These are phyloP conservation scores for Eulemur macaco DNA, from an alignment of 2,113 vertebrate genomes.

Conservation along the genomic window DNA sequence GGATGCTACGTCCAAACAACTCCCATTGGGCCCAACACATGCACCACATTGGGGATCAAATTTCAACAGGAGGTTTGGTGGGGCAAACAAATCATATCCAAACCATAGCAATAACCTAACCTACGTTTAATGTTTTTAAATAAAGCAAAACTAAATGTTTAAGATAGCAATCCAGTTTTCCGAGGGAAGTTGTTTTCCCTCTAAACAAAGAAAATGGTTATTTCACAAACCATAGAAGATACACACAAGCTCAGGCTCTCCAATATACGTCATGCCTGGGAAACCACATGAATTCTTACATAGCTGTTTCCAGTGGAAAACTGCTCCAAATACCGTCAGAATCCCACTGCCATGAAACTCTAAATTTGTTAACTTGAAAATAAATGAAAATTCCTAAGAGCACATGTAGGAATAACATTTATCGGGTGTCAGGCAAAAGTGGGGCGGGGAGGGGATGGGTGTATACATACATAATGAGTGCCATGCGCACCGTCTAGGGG, in stretches of 20 bases:
- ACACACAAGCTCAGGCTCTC: not conserved
- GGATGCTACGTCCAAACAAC: not conserved
- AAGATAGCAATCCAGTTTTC: not conserved
- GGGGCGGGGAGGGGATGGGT: too few relatives aligned
- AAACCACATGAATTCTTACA: not conserved
- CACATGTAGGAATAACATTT: too few relatives aligned
- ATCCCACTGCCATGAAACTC: not conserved
- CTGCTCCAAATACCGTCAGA: not conserved
- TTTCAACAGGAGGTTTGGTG: not conserved
- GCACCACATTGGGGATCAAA: not conserved
- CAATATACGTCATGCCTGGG: not conserved
- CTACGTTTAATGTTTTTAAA: slow-evolving; percentile 14
- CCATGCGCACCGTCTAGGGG: too few relatives aligned
- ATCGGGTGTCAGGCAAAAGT: too few relatives aligned
- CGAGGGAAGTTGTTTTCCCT: not conserved
- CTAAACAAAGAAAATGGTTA: not conserved
- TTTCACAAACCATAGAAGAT: not conserved
- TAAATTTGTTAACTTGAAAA: not conserved
- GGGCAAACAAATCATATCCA: not conserved
- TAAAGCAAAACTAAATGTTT: not conserved
- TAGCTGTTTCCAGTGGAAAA: not conserved
- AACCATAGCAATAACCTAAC: not conserved
- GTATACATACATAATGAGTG: too few relatives aligned
- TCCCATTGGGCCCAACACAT: not conserved
- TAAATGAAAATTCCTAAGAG: not conserved